A percentile compares a stretch with the other conserved stretches of the same genome.
Conservation (phyloP, 2,888 invertebrate species). For the Trissonchulus latispiculum region DNA sequence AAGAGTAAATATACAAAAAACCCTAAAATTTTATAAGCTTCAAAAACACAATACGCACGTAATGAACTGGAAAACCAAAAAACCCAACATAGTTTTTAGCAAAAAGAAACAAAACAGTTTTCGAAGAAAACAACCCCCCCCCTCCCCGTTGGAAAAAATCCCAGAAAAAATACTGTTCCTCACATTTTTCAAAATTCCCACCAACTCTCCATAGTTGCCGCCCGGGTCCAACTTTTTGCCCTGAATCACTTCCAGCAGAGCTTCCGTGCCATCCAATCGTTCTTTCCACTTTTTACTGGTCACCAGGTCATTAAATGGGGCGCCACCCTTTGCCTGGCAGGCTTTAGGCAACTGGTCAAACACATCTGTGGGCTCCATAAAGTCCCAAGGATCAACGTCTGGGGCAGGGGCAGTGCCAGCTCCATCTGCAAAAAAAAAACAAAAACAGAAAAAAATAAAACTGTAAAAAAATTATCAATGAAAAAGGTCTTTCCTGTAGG, state of each 20-base stretch:
- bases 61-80: too few species aligned
- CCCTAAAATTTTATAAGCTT: too few species aligned
- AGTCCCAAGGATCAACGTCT: slow-evolving; percentile 71
- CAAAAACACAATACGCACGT: too few species aligned
- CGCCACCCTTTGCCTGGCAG: too few species aligned
- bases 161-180: slow-evolving; percentile 26
- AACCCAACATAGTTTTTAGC: too few species aligned
- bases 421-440: slow-evolving; percentile 28
- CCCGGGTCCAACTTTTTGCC: slow-evolving; percentile 68
- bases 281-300: slow-evolving; percentile 98
- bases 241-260: slow-evolving; percentile 55
- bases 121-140: too few species aligned
- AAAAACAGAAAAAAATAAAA: slow-evolving; percentile 23
- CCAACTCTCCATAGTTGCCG: slow-evolving; percentile 82
- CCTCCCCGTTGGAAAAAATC: too few species aligned
- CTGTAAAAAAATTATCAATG: too few species aligned
- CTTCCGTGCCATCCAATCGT: slow-evolving; percentile 77
- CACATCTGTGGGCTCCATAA: slow-evolving; percentile 83
- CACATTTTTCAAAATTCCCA: slow-evolving; percentile 75
- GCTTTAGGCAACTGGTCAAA: slow-evolving; percentile 83
- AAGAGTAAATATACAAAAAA: too few species aligned
- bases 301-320: slow-evolving; percentile 85
- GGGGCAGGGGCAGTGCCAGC: slow-evolving; percentile 16
- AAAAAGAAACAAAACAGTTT: too few species aligned
- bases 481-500: too few species aligned